A percentile compares a stretch with the other conserved stretches of the same genome.
phyloP scores from a whole-genome alignment of 2,113 vertebrate species.

The Oxyruncus cristatus region DNA sequence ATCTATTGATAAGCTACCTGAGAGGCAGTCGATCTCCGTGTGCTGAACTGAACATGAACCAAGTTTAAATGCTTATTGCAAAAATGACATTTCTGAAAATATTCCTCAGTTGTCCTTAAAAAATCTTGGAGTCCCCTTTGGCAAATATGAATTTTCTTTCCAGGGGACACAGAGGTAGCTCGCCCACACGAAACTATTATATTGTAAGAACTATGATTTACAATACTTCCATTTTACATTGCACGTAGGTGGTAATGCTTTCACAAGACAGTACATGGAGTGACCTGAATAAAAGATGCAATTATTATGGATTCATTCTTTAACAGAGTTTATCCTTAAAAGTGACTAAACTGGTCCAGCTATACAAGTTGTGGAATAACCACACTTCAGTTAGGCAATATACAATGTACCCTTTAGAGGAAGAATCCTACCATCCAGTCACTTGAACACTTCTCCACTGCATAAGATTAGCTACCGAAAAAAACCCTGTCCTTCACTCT shows the following conservation, averaged over 20 bases:
- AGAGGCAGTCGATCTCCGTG: not conserved
- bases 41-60: not conserved
- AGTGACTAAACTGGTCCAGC: not conserved
- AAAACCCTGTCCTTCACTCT: not conserved
- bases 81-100: not conserved
- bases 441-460: not conserved
- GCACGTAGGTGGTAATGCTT: not conserved
- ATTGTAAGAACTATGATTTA: not conserved
- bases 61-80: not conserved
- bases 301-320: not conserved
- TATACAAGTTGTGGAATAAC: not conserved
- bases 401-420: not conserved
- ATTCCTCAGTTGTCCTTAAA: not conserved
- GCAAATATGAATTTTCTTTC: not conserved
- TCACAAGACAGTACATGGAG: not conserved
- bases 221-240: not conserved
- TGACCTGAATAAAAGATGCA: slow-evolving; percentile 14
- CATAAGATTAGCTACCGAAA: not conserved
- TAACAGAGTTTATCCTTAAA: not conserved
- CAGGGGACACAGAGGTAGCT: not conserved
- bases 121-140: not conserved
- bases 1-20: not conserved
- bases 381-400: not conserved
- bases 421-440: not conserved
- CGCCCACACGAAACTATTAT: not conserved